Conservation (phyloP, 2,113 vertebrate species). For the Nycticryphes semicollaris region DNA sequence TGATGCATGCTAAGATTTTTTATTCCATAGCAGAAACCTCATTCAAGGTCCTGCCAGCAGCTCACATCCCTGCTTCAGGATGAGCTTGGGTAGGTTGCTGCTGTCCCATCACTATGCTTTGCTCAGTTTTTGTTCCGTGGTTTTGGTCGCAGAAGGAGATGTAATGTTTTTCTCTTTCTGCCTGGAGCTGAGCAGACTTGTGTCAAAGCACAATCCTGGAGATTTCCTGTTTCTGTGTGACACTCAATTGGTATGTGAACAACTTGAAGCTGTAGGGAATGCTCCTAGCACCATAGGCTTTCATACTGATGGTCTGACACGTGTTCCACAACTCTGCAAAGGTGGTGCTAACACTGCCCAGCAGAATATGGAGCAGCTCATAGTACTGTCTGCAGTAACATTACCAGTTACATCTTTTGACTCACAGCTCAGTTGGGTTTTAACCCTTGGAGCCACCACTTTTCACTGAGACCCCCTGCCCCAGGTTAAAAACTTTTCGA, state of each 20-base stretch:
- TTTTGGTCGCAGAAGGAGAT: background rate
- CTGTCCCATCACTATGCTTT: background rate
- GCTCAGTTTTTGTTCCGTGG: background rate
- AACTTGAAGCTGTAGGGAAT: background rate
- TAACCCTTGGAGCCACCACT: background rate
- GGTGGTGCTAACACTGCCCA: background rate
- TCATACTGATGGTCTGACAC: background rate
- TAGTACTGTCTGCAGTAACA: background rate
- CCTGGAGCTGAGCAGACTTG: background rate
- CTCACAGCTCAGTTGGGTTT: background rate
- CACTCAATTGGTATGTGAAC: background rate
- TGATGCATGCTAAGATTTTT: background rate
- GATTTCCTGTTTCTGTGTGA: background rate
- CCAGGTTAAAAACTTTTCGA: background rate
- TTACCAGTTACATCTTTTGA: background rate
- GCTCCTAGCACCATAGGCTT: background rate
- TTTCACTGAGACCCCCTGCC: background rate
- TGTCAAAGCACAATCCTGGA: background rate
- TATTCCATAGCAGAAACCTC: background rate
- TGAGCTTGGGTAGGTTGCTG: background rate
- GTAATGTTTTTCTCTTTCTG: background rate
- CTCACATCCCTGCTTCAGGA: background rate
- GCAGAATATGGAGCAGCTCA: background rate
- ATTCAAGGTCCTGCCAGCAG: background rate
- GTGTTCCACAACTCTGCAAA: background rate